Percentiles rank a stretch among this genome's conserved stretches.
phyloP scores from a whole-genome alignment of 2,888 invertebrate species.

The Nezara viridula region DNA sequence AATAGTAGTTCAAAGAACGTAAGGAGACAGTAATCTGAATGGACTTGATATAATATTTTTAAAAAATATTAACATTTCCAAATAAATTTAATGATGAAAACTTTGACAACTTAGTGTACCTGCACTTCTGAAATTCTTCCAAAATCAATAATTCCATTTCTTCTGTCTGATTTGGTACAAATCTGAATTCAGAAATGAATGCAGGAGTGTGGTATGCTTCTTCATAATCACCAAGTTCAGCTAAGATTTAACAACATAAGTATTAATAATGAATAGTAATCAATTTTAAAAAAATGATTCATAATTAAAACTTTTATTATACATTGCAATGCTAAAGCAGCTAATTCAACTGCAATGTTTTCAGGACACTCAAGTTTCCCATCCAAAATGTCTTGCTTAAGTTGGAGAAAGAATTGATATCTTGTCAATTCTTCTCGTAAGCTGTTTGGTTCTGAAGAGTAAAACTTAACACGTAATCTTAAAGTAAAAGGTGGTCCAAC shows the following conservation, averaged over 20 bases:
- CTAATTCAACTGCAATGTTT: slow-evolving; percentile 88
- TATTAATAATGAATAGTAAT: slow-evolving; percentile 36
- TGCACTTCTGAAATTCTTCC: slow-evolving; percentile 89
- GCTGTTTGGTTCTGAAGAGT: slow-evolving; percentile 97
- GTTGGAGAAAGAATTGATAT: slow-evolving; percentile 97
- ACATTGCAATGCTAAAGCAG: slow-evolving; percentile 95
- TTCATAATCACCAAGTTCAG: slow-evolving; percentile 98
- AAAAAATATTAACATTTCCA: too few relatives aligned
- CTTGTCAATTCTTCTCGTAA: slow-evolving; percentile 96
- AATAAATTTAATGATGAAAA: not conserved
- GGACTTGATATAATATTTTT: too few relatives aligned
- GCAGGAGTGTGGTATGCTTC: slow-evolving; percentile 92
- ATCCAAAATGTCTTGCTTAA: slow-evolving; percentile 94
- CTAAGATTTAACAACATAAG: slow-evolving; percentile 70
- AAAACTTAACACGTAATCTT: slow-evolving; percentile 96
- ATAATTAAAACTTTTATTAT: slow-evolving; percentile 68
- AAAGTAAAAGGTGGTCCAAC: slow-evolving; percentile 98
- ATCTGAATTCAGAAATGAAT: slow-evolving; percentile 97
- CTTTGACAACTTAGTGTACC: slow-evolving; percentile 68
- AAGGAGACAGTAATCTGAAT: too few relatives aligned
- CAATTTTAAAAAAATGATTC: not conserved
- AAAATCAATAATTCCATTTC: slow-evolving; percentile 95
- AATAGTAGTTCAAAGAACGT: too few relatives aligned
- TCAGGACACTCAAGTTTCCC: slow-evolving; percentile 92
- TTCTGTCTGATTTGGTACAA: slow-evolving; percentile 96